phyloP scores from a whole-genome alignment of 2,888 invertebrate genomes.

The Vanessa cardui region DNA sequence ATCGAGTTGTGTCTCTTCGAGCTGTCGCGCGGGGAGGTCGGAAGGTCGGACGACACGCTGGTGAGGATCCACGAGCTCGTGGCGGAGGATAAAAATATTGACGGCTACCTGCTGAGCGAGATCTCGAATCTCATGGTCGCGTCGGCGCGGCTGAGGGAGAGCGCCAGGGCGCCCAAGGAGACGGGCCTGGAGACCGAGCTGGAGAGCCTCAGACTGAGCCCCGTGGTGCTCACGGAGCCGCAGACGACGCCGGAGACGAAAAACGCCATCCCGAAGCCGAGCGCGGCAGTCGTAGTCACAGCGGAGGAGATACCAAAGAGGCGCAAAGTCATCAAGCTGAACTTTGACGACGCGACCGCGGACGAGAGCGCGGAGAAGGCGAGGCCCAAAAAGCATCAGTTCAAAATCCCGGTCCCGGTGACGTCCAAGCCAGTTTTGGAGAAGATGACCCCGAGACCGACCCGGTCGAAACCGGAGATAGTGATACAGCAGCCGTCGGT shows the following conservation, averaged over 20 bases:
- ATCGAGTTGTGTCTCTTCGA: slow-evolving; percentile 63
- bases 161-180: slow-evolving; percentile 40
- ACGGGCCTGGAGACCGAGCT: slow-evolving; percentile 51
- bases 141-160: slow-evolving; percentile 52
- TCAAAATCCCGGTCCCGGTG: slow-evolving; percentile 66
- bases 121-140: slow-evolving; percentile 61
- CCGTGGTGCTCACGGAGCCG: slow-evolving; percentile 41
- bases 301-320: slow-evolving; percentile 65
- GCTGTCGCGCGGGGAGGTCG: slow-evolving; percentile 49
- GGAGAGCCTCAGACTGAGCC: slow-evolving; percentile 54
- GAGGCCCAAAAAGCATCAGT: slow-evolving; percentile 45
- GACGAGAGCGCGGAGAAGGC: slow-evolving; percentile 47
- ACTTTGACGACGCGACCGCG: slow-evolving; percentile 56
- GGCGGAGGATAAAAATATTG: slow-evolving; percentile 43
- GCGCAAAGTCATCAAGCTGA: slow-evolving; percentile 59
- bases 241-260: slow-evolving; percentile 40
- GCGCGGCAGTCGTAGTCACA: slow-evolving; percentile 51
- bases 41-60: slow-evolving; percentile 55
- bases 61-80: slow-evolving; percentile 60
- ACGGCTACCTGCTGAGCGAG: slow-evolving; percentile 56
- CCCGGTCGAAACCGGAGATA: slow-evolving; percentile 47
- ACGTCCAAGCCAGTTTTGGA: slow-evolving; percentile 57
- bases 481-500: slow-evolving; percentile 45
- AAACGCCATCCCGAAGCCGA: slow-evolving; percentile 47
- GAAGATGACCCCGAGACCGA: slow-evolving; percentile 57